Percentiles rank a stretch among this genome's conserved stretches.
These are phyloP conservation scores for Onychostruthus taczanowskii DNA, from an alignment of 2,113 vertebrate genomes.

Conservation along the genomic window DNA sequence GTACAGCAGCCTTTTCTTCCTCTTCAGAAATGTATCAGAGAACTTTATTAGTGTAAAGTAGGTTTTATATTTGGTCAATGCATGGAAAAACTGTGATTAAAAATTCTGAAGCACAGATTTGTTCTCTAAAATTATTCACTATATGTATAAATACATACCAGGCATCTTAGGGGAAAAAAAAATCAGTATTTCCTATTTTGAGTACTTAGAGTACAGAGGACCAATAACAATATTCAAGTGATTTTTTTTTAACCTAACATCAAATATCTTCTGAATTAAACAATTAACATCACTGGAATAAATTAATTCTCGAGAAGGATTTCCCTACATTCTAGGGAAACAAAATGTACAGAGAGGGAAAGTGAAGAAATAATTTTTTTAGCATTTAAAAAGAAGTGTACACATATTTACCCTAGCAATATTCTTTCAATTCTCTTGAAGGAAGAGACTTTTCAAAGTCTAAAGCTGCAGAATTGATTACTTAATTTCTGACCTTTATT, in stretches of 20 bases:
- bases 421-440: constrained; percentile 26
- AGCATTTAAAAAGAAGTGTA: neutral
- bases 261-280: constrained; percentile 70
- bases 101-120: constrained; percentile 58
- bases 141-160: constrained; percentile 75
- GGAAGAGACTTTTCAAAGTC: constrained; percentile 31
- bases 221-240: constrained; percentile 63
- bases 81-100: constrained; percentile 66
- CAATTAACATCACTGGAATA: constrained; percentile 83
- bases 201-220: constrained; percentile 86
- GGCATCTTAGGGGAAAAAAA: neutral
- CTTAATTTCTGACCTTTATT: neutral
- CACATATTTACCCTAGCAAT: constrained; percentile 44
- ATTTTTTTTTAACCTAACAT: constrained; percentile 65
- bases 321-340: constrained; percentile 48
- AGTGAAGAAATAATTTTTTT: constrained; percentile 1
- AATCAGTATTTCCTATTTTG: constrained; percentile 72
- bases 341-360: constrained; percentile 59
- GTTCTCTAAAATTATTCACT: constrained; percentile 68
- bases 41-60: constrained; percentile 34
- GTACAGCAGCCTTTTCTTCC: neutral
- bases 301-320: constrained; percentile 67
- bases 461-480: constrained; percentile 1
- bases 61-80: constrained; percentile 85
- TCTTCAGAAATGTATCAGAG: neutral